Evolutionary conservation across 2,888 invertebrate species (phyloP), one percentile per base, ranked within the genome.

Genomic region (Leucophora obtusa): DNA sequence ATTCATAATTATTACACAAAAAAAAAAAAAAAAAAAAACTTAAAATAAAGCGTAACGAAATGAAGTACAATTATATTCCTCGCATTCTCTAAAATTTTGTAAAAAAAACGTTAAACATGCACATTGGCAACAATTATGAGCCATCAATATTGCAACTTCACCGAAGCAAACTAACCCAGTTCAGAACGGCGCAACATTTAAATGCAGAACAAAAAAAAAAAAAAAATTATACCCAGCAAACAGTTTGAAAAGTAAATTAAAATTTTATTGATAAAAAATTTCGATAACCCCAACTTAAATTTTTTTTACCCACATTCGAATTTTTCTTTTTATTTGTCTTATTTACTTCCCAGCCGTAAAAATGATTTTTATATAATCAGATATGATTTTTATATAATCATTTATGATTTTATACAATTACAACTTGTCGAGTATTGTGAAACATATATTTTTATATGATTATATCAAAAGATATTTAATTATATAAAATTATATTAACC

Each of bases 41-140:
- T 6, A 6, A 62, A 15, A 24, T 10, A 54, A 82, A 71, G 77
- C 82, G 82, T 80, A 81, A 71, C 82, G 63, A 75, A 77, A 73
- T 78, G 53, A 63, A 56, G 66, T 74, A 33, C 59, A 56, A 78
- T 78, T 43, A 63, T 73, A 70, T 71, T 70, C 28, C 47, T 59
- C 14, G 78, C 81, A 71, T 76, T 82, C 82, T 82, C 24, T 59
- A 76, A 77, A 84, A 47, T 47, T 5, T 47, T 47, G 33, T 9
- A 59, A 59, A 71, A 82, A 35, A 66, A 54, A 78, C 82, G 83
- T 82, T 84, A 43, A 51, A 59, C 38, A 77, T 74, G 59, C 43
- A 60, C 73, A 66, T 73, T 69, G 75, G 66, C 75, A 72, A 83
- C 84, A 86, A 86, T 84, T 84, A 85, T 84, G 83, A 82, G 80